Evolutionary conservation across 1,140 invertebrate genomes (phyloP), one percentile per base, ranked within the genome.

Genomic region (Thaumetopoea pityocampa): DNA sequence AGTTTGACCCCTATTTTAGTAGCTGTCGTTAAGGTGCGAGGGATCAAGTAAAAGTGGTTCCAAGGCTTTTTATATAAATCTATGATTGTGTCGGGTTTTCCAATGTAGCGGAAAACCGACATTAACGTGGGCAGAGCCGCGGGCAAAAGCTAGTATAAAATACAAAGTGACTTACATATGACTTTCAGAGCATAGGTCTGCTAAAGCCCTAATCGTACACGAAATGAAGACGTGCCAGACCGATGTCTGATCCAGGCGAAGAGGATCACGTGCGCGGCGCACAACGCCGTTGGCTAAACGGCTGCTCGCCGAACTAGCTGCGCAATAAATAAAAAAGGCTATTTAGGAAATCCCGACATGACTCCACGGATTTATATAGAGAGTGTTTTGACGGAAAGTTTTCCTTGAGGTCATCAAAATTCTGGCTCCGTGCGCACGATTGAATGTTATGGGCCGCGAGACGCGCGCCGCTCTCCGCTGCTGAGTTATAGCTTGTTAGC

Each of bases 361-460:
- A 74, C 66, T 74, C 61, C 50, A 24, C 62, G 66, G 68, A 72
- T 74, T 77, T 74, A 74, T 77, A 79, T 68, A 68, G 60, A 72
- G 68, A 76, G 66, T 79, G 64, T 73, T 66, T 62, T 61, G 55
- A 62, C 55, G 65, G 43, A 67, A 74, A 76, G 35, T 73, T 78
- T 78, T 76, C 67, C 54, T 76, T 56, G 55, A 66, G 67, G 67
- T 72, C 74, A 79, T 79, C 74, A 72, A 72, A 76, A 79, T 79
- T 79, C 71, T 62, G 59, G 66, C 69, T 66, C 66, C 74, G 74
- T 62, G 48, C 69, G 66, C 61, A 74, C 74, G 74, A 79, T 79
- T 79, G 74, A 79, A 79, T 79, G 74, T 74, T 76, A 76, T 79
- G 67, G 65, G 54, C 63, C 65, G 53, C 55, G 69, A 68, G 69